A percentile compares a stretch with the other conserved stretches of the same genome.
These are phyloP conservation scores for Drosophila bipectinata DNA, from an alignment of 1,140 invertebrate genomes.

Conservation along the genomic window DNA sequence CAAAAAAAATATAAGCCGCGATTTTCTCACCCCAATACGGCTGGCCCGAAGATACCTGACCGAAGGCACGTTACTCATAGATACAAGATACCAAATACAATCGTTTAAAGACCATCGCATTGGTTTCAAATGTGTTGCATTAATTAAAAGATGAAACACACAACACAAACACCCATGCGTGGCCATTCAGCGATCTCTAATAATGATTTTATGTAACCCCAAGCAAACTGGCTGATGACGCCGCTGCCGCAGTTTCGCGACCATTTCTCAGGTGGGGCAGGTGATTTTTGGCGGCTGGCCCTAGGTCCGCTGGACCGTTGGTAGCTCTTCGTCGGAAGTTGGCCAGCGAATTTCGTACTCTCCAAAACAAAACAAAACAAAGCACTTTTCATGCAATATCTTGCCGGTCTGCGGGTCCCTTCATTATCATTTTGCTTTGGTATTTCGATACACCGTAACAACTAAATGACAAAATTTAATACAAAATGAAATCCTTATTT, in stretches of 20 bases:
- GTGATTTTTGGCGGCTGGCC: slow-evolving; percentile 12
- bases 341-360: slow-evolving; percentile 35
- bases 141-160: slow-evolving; percentile 74
- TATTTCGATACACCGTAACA: slow-evolving; percentile 15
- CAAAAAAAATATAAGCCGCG: slow-evolving; percentile 28
- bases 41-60: slow-evolving; percentile 28
- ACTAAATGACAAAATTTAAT: background rate
- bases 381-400: slow-evolving; percentile 43
- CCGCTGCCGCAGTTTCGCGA: slow-evolving; percentile 28
- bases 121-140: slow-evolving; percentile 56
- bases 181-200: slow-evolving; percentile 58
- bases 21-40: slow-evolving; percentile 36
- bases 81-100: slow-evolving; percentile 7
- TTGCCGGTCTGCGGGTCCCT: slow-evolving; percentile 42
- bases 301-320: background rate
- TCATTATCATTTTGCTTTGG: slow-evolving; percentile 53
- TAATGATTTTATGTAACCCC: slow-evolving; percentile 74
- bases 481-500: no score
- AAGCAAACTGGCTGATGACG: slow-evolving; percentile 39
- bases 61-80: slow-evolving; percentile 62
- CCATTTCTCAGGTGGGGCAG: slow-evolving; percentile 32
- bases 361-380: slow-evolving; percentile 39
- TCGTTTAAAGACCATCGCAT: slow-evolving; percentile 8
- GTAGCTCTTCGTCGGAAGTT: slow-evolving; percentile 50
- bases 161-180: slow-evolving; percentile 21